Percentiles rank a stretch among this genome's conserved stretches.
phyloP scores from a whole-genome alignment of 2,797 vertebrate genomes.

The Oceanodroma leucorhoa region DNA sequence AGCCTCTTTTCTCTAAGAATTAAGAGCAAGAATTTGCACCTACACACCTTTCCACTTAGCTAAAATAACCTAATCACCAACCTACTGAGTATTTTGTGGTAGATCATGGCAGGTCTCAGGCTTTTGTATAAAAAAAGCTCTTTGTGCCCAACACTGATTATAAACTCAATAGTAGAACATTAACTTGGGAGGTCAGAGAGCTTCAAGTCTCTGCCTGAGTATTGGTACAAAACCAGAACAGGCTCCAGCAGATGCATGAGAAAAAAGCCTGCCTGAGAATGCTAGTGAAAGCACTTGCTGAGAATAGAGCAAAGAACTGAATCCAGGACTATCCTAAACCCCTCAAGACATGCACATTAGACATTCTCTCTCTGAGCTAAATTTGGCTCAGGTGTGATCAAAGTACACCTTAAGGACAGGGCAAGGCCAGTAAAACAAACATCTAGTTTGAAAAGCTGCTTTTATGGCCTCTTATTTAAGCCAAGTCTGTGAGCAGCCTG shows the following conservation, averaged over 20 bases:
- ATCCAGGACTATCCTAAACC: neutral
- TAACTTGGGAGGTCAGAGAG: neutral
- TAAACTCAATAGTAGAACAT: neutral
- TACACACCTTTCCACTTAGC: neutral
- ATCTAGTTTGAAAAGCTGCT: neutral
- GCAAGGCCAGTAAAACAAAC: slow-evolving; percentile 16
- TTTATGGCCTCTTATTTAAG: neutral
- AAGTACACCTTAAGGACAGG: slow-evolving; percentile 32
- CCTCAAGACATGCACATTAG: neutral
- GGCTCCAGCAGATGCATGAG: neutral
- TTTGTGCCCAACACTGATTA: neutral
- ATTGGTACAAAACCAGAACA: neutral
- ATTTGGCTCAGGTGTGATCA: slow-evolving; percentile 22
- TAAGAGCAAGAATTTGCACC: neutral
- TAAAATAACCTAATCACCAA: neutral
- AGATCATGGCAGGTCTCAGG: neutral
- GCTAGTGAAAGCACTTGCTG: neutral
- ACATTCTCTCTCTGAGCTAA: neutral
- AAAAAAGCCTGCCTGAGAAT: neutral
- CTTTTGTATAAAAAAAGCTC: neutral
- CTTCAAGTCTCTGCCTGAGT: neutral
- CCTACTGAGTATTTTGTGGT: neutral
- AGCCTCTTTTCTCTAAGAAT: neutral
- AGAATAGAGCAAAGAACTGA: neutral
- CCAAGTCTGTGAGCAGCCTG: neutral